These are phyloP conservation scores for Drosophila repletoides DNA, from an alignment of 1,140 invertebrate species.

Conservation along the genomic window DNA sequence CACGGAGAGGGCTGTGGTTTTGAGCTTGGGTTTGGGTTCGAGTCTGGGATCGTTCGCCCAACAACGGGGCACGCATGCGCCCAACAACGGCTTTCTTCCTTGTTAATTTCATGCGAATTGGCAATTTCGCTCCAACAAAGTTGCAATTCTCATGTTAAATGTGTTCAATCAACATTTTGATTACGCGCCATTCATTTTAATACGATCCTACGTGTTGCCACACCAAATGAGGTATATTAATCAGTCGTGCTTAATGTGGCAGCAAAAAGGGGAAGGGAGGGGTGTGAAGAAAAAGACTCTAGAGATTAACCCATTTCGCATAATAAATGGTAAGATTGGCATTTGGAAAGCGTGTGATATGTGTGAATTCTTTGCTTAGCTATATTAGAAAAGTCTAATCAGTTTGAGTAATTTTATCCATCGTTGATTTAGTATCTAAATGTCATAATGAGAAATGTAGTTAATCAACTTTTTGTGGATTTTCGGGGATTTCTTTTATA, in stretches of 20 bases:
- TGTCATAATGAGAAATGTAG: too few species aligned
- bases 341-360: neutral
- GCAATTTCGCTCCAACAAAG: constrained; percentile 15
- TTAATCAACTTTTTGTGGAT: too few species aligned
- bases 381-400: too few species aligned
- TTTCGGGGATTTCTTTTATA: too few species aligned
- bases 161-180: constrained; percentile 72
- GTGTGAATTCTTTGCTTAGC: too few species aligned
- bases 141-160: constrained; percentile 59
- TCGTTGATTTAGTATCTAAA: too few species aligned
- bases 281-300: neutral
- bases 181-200: constrained; percentile 61
- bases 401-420: too few species aligned
- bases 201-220: constrained; percentile 36
- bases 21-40: neutral
- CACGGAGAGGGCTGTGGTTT: constrained; percentile 28
- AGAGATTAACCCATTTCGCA: neutral
- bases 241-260: constrained; percentile 1
- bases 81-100: constrained; percentile 58
- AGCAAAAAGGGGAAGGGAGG: neutral
- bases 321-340: neutral
- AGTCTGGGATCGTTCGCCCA: neutral
- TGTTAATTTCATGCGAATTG: constrained; percentile 61
- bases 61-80: constrained; percentile 60
- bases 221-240: constrained; percentile 36